Percentiles rank a stretch among this genome's conserved stretches.
These are phyloP conservation scores for Lepidothrix coronata DNA, from an alignment of 2,113 vertebrate species.

Conservation along the genomic window DNA sequence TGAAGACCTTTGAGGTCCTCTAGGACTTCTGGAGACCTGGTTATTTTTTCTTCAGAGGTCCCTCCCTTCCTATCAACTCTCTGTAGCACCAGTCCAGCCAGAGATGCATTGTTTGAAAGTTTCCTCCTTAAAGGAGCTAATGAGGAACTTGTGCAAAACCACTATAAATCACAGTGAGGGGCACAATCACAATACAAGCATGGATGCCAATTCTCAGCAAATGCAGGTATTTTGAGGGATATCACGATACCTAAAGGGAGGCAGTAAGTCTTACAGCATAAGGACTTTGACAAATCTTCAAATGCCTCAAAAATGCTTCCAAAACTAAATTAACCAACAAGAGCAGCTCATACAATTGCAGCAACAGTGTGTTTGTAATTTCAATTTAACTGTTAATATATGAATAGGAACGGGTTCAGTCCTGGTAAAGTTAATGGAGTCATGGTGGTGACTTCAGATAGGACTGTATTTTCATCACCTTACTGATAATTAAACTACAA, in stretches of 20 bases:
- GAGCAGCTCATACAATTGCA: background rate
- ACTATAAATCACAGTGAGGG: background rate
- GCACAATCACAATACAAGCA: background rate
- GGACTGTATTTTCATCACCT: background rate
- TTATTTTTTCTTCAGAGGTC: background rate
- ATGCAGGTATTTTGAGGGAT: background rate
- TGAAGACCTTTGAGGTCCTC: background rate
- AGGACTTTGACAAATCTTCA: background rate
- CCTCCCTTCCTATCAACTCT: background rate
- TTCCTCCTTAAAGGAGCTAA: background rate
- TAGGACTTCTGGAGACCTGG: background rate
- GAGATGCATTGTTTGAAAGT: background rate
- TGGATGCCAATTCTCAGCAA: background rate
- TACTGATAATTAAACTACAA: background rate
- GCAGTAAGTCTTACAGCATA: background rate
- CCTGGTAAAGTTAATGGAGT: background rate
- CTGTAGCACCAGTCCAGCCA: background rate
- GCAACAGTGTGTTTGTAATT: background rate
- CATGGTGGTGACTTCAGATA: background rate
- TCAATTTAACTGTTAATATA: background rate
- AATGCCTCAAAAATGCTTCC: background rate
- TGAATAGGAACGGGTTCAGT: background rate
- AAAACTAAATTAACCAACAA: background rate
- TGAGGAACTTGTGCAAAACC: background rate
- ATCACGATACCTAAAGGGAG: background rate